Evolutionary conservation across 2,797 vertebrate genomes (phyloP).

Genomic region (Channa striata): DNA sequence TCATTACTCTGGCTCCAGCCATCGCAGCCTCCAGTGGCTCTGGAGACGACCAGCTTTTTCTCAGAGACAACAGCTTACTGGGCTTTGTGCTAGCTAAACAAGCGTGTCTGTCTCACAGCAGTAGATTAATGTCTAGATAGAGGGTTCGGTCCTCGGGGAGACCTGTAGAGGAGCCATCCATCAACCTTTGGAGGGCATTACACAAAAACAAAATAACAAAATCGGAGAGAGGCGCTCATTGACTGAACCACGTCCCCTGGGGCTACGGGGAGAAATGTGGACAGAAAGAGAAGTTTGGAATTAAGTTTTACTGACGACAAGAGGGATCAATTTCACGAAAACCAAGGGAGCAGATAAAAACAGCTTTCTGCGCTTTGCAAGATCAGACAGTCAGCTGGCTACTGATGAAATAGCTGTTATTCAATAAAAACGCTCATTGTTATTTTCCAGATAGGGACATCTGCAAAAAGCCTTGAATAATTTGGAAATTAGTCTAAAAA

Average conservation of each 20-base stretch:
- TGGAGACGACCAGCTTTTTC: conserved; percentile 76
- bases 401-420: too few species aligned
- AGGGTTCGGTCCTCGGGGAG: conserved; percentile 69
- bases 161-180: conserved; percentile 75
- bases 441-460: too few species aligned
- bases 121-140: conserved; percentile 82
- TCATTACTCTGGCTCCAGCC: conserved; percentile 87
- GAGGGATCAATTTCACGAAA: conserved; percentile 28
- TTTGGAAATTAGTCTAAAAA: too few species aligned
- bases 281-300: conserved; percentile 20
- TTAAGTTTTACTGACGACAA: conserved; percentile 26
- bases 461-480: too few species aligned
- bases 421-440: too few species aligned
- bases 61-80: conserved; percentile 80
- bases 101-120: conserved; percentile 82
- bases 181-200: conserved; percentile 74
- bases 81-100: conserved; percentile 81
- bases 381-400: conserved; percentile 1
- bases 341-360: conserved; percentile 7
- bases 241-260: conserved; percentile 50
- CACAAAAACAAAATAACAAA: conserved; percentile 77
- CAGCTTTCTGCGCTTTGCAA: background rate
- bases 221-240: conserved; percentile 56
- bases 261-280: conserved; percentile 20
- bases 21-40: conserved; percentile 78